These are phyloP conservation scores for Eucera pruinosa DNA, from an alignment of 2,888 invertebrate species.

Conservation along the genomic window DNA sequence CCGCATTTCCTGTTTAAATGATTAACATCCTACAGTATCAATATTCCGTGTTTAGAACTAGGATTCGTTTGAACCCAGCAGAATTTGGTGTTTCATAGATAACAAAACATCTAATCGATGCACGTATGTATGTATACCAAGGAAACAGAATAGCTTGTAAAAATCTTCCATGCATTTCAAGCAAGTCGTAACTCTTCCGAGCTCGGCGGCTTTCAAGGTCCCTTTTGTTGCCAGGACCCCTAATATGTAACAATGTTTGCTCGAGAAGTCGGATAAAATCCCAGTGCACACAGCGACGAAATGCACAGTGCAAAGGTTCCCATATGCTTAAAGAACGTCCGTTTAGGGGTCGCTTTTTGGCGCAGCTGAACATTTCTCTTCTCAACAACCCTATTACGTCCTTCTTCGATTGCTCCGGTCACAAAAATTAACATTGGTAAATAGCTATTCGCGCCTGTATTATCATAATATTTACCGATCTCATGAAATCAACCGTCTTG, in stretches of 20 bases:
- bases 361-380: constrained; percentile 49
- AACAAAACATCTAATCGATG: no score
- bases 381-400: constrained; percentile 50
- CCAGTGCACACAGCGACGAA: constrained; percentile 67
- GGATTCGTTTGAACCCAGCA: no score
- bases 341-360: constrained; percentile 14
- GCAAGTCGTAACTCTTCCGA: constrained; percentile 1
- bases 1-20: no score
- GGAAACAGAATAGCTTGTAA: no score
- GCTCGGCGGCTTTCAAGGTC: constrained; percentile 29
- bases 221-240: constrained; percentile 42
- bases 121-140: no score
- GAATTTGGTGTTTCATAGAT: no score
- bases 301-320: constrained; percentile 57
- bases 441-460: constrained; percentile 34
- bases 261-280: constrained; percentile 66
- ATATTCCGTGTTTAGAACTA: no score
- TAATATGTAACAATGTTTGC: constrained; percentile 65
- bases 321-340: constrained; percentile 45
- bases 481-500: constrained; percentile 36
- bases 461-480: constrained; percentile 38
- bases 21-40: no score
- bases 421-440: constrained; percentile 54
- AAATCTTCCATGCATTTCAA: constrained; percentile 7
- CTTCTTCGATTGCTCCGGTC: constrained; percentile 20